Conservation (phyloP, 1,140 invertebrate species). For the Mycetomoellerius zeteki region DNA sequence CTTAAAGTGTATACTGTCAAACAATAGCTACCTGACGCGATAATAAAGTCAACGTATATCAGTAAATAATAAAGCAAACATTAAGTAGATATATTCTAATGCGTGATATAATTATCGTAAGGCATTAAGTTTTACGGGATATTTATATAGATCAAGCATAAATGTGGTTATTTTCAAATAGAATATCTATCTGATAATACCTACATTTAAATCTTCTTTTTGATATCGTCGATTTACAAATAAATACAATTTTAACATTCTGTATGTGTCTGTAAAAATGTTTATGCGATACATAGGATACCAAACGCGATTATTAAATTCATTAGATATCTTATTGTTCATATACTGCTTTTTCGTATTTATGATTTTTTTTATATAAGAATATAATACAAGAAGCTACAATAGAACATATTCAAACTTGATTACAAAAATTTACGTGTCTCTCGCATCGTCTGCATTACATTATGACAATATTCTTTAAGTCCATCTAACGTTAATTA, state of each 20-base stretch:
- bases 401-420: conserved; percentile 31
- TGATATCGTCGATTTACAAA: conserved; percentile 41
- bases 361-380: conserved; percentile 36
- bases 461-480: conserved; percentile 31
- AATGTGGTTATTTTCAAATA: conserved; percentile 52
- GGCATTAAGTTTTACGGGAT: conserved; percentile 50
- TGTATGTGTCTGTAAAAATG: conserved; percentile 23
- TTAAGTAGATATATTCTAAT: conserved; percentile 60
- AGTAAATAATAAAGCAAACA: conserved; percentile 31
- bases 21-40: conserved; percentile 27
- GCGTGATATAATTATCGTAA: conserved; percentile 53
- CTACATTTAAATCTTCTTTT: conserved; percentile 9
- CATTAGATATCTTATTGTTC: conserved; percentile 38
- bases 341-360: conserved; percentile 44
- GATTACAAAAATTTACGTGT: conserved; percentile 54
- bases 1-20: conserved; percentile 11
- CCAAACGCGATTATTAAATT: conserved; percentile 41
- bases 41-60: conserved; percentile 30
- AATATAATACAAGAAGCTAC: conserved; percentile 53
- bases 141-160: conserved; percentile 48
- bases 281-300: conserved; percentile 43
- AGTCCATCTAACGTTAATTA: conserved; percentile 20
- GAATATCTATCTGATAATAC: conserved; percentile 28
- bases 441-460: conserved; percentile 30
- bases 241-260: conserved; percentile 55